Evolutionary conservation across 1,140 invertebrate genomes (phyloP).

Genomic region (Bradynema listronoti): DNA sequence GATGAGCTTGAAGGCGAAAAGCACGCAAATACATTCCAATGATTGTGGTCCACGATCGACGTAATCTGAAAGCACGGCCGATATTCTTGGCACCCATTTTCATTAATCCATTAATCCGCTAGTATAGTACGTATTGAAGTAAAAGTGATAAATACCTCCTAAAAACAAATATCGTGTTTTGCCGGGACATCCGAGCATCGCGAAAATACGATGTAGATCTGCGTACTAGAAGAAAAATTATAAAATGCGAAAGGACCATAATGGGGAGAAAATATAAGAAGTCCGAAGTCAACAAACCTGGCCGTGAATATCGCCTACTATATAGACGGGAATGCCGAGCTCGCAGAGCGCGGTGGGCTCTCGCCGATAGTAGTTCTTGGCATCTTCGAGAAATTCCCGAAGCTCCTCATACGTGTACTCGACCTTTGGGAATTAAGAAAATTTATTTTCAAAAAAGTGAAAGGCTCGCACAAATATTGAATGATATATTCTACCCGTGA

Average conservation of each 20-base stretch:
- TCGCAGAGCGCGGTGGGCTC: too few species aligned
- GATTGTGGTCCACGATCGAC: constrained; percentile 53
- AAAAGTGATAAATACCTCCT: constrained; percentile 1
- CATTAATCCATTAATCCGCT: too few species aligned
- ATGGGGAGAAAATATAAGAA: not conserved
- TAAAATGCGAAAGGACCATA: not conserved
- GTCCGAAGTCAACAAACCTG: too few species aligned
- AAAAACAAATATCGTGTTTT: constrained; percentile 8
- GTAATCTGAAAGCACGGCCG: too few species aligned
- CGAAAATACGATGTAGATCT: constrained; percentile 10
- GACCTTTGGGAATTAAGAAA: too few species aligned
- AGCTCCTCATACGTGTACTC: too few species aligned
- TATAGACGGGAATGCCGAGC: constrained; percentile 8
- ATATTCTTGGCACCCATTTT: not conserved
- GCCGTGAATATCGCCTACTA: constrained; percentile 18
- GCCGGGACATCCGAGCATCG: not conserved
- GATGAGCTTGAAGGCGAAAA: constrained; percentile 62
- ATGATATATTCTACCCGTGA: too few species aligned
- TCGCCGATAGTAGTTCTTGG: too few species aligned
- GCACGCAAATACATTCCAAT: constrained; percentile 64
- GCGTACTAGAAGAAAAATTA: not conserved
- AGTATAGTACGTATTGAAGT: constrained; percentile 1
- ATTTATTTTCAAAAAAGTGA: too few species aligned
- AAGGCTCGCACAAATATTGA: too few species aligned
- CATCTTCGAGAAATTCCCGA: too few species aligned